Evolutionary conservation across 2,888 invertebrate genomes (phyloP).

Genomic region (Parelbella ahira): DNA sequence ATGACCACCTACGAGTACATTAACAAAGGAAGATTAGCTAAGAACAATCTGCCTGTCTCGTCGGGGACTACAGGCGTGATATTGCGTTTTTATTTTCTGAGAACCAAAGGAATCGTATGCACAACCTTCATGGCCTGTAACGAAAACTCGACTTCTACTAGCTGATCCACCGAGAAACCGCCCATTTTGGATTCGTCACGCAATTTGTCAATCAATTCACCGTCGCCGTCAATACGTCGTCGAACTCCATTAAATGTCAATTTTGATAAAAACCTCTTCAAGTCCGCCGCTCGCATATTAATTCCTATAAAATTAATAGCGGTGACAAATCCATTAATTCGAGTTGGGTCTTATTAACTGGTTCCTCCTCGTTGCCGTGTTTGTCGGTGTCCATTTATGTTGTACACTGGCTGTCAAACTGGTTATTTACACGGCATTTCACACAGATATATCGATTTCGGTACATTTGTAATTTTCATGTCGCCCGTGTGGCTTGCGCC

Average conservation of each 20-base stretch:
- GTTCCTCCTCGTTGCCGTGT: conserved; percentile 30
- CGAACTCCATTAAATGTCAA: conserved; percentile 73
- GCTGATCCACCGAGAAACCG: conserved; percentile 73
- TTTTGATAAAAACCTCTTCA: conserved; percentile 67
- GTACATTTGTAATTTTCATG: too few species aligned
- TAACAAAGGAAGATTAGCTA: too few species aligned
- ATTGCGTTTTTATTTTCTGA: too few species aligned
- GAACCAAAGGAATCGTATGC: too few species aligned
- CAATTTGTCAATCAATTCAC: conserved; percentile 78
- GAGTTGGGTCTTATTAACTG: conserved; percentile 63
- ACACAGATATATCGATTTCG: too few species aligned
- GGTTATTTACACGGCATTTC: too few species aligned
- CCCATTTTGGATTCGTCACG: conserved; percentile 79
- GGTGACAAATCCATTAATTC: conserved; percentile 79
- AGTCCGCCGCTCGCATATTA: conserved; percentile 74
- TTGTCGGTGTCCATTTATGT: conserved; percentile 8
- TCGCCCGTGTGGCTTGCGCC: too few species aligned
- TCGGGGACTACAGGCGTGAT: too few species aligned
- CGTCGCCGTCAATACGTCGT: conserved; percentile 67
- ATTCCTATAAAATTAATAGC: conserved; percentile 79
- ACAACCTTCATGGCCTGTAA: too few species aligned
- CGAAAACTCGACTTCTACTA: conserved; percentile 64
- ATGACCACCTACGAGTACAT: too few species aligned
- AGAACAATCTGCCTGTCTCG: too few species aligned
- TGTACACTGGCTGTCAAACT: too few species aligned